Conservation (phyloP, 1,140 invertebrate species). For the Leptopilina clavipes region DNA sequence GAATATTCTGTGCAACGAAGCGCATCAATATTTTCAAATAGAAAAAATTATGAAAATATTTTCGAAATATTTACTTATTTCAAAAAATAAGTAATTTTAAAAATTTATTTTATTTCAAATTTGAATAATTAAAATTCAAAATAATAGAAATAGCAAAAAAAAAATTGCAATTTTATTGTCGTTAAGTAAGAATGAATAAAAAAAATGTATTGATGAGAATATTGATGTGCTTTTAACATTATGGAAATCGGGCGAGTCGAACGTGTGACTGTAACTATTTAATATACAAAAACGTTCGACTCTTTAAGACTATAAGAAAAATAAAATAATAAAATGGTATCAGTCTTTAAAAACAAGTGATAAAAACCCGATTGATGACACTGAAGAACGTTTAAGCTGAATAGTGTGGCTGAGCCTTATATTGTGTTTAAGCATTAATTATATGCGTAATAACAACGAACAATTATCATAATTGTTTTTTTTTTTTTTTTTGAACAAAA, state of each 20-base stretch:
- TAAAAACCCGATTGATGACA: conserved; percentile 42
- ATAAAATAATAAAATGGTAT: conserved; percentile 46
- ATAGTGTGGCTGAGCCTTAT: neutral
- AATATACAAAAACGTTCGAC: conserved; percentile 30
- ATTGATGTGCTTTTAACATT: no score
- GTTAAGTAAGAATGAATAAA: no score
- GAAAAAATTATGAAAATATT: no score
- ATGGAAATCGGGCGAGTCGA: conserved; percentile 19
- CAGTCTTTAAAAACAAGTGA: conserved; percentile 54
- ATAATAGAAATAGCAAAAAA: no score
- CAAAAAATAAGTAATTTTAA: no score
- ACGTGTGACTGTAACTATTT: conserved; percentile 6
- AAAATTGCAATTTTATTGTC: no score
- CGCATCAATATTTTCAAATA: no score
- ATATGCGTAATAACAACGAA: conserved; percentile 35
- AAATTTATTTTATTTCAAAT: no score
- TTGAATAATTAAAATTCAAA: no score
- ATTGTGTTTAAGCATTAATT: conserved; percentile 14
- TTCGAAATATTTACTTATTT: no score
- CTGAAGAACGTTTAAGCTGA: conserved; percentile 36
- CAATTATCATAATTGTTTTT: conserved; percentile 40
- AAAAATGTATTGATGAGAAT: no score
- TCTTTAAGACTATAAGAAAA: conserved; percentile 21
- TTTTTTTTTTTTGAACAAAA: neutral
- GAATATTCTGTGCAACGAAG: neutral